Evolutionary conservation across 2,113 vertebrate species (phyloP), one percentile per base, ranked within the genome.

Genomic region (Eptatretus burgeri): DNA sequence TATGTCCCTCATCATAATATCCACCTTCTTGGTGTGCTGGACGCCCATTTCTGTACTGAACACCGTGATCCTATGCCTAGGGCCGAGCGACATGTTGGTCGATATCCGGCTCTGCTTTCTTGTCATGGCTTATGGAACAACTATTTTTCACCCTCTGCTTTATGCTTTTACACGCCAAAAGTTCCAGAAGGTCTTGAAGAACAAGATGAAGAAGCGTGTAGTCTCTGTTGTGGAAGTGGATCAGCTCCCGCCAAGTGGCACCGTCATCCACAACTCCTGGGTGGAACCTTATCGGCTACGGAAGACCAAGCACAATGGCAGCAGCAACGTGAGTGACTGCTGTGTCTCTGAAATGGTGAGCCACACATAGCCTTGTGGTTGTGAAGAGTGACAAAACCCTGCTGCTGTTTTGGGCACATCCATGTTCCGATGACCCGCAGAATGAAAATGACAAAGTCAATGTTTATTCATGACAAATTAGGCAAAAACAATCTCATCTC

Each of bases 131-230:
- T 98, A 98, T 1, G 91, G 91, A 72, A 98, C 91, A 66, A 98
- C 91, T 63, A 83, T 98, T 74, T 94, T 89, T 71, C 91, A 98
- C 67, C 91, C 91, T 62, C 73, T 98, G 68, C 77, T 98, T 66
- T 98, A 98, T 27, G 91, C 91, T 72, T 98, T 98, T 74, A 93
- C 91, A 0, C 75, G 91, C 72, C 91, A 98, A 74, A 98, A 96
- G 77, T 94, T 98, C 72, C 91, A 95, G 75, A 95, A 94, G 70
- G 91, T 93, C 64, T 75, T 98, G 68, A 93, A 85, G 80, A 93
- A 85, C 74, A 98, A 93, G 76, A 95, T 98, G 85, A 98, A 98
- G 79, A 98, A 98, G 68, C 70, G 87, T 67, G 91, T 93, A 51
- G 91, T 98, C 74, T 96, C 89, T 9, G 85, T 96, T 72, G 83